Evolutionary conservation across 2,888 invertebrate genomes (phyloP).

Genomic region (Patella pellucida): DNA sequence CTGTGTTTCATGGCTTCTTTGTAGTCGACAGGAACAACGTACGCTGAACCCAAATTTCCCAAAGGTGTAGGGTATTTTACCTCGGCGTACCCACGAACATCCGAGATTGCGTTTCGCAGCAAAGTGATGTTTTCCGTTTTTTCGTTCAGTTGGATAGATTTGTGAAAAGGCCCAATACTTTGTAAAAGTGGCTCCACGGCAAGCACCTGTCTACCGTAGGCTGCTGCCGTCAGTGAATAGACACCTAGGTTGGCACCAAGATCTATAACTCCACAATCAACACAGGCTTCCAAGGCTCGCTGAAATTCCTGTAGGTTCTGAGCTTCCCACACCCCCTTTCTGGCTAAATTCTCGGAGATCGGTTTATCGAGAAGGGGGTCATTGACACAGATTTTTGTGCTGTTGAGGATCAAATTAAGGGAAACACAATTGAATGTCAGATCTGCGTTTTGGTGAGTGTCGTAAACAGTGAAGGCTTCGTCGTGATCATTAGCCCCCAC

Average conservation of each 20-base stretch:
- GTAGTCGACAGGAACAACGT: constrained; percentile 9
- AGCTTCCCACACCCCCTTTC: constrained; percentile 3
- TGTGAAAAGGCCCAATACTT: constrained; percentile 30
- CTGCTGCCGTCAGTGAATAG: constrained; percentile 34
- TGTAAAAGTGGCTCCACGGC: constrained; percentile 37
- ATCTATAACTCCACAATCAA: constrained; percentile 31
- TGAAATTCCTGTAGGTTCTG: constrained; percentile 12
- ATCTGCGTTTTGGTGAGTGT: not conserved
- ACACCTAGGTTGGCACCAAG: constrained; percentile 38
- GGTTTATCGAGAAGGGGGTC: constrained; percentile 13
- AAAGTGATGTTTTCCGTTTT: constrained; percentile 29
- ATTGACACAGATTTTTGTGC: constrained; percentile 18
- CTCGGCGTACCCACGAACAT: constrained; percentile 24
- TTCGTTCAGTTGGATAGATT: constrained; percentile 32
- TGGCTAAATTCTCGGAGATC: not conserved
- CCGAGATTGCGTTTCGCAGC: constrained; percentile 35
- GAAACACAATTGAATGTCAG: constrained; percentile 11
- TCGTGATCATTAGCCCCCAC: not conserved
- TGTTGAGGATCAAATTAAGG: not conserved
- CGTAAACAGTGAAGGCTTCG: not conserved
- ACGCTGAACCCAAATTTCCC: constrained; percentile 14
- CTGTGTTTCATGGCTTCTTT: not conserved
- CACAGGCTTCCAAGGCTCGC: not conserved
- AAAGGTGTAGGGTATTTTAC: constrained; percentile 5
- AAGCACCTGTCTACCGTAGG: constrained; percentile 29